Conservation (phyloP, 1,140 invertebrate species). For the Bilobella aurantiaca region DNA sequence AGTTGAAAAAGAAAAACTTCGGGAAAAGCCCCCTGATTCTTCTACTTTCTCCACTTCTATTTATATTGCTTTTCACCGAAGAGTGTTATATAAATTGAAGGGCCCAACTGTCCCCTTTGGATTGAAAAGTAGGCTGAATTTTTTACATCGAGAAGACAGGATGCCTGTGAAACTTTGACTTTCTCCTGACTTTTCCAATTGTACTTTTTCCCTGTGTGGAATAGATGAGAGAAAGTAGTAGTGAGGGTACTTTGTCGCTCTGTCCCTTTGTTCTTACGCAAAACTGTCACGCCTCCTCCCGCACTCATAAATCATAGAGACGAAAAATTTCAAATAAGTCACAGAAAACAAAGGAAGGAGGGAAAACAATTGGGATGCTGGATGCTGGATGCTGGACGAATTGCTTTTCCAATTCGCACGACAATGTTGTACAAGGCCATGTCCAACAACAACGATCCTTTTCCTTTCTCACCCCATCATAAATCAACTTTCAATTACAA, state of each 20-base stretch:
- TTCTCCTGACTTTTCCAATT: not conserved
- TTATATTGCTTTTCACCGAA: too few relatives aligned
- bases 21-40: too few relatives aligned
- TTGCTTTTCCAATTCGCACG: not conserved
- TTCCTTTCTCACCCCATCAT: not conserved
- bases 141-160: too few relatives aligned
- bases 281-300: constrained; percentile 31
- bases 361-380: constrained; percentile 1
- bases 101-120: too few relatives aligned
- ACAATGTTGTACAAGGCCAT: not conserved
- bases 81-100: too few relatives aligned
- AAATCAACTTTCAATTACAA: not conserved
- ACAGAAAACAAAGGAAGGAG: constrained; percentile 4
- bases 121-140: too few relatives aligned
- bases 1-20: too few relatives aligned
- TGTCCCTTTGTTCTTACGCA: constrained; percentile 25
- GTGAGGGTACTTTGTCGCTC: too few relatives aligned
- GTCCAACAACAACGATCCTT: too few relatives aligned
- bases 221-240: not conserved
- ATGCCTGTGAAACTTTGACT: too few relatives aligned
- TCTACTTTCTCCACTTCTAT: too few relatives aligned
- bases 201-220: not conserved
- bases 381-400: not conserved
- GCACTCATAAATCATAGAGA: constrained; percentile 32
- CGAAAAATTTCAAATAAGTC: constrained; percentile 18